Percentiles rank a stretch among this genome's conserved stretches.
These are phyloP conservation scores for Abrostola triplasia DNA, from an alignment of 2,888 invertebrate genomes.

Conservation along the genomic window DNA sequence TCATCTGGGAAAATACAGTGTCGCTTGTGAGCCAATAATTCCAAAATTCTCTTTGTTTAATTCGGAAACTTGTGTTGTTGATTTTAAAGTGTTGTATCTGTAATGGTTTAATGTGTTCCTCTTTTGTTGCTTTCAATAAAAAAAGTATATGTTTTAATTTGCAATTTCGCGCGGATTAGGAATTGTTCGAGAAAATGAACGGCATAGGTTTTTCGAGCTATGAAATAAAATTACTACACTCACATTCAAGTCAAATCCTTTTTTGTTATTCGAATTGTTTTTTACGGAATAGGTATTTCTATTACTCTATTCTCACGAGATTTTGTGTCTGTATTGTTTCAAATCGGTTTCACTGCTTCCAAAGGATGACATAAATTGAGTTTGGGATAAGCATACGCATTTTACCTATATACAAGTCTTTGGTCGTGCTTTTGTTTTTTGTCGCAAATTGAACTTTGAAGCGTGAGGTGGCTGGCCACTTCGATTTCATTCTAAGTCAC, in stretches of 20 bases:
- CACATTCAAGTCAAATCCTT: slow-evolving; percentile 6
- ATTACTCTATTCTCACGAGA: slow-evolving; percentile 7
- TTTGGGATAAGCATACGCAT: slow-evolving; percentile 2
- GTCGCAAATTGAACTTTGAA: no score
- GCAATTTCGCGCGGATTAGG: no score
- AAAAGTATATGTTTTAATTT: no score
- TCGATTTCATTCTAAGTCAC: no score
- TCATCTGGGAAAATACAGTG: slow-evolving; percentile 40
- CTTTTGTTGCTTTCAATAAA: not conserved
- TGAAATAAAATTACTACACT: slow-evolving; percentile 10
- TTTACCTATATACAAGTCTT: not conserved
- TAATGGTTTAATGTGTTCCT: not conserved
- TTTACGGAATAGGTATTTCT: slow-evolving; percentile 29
- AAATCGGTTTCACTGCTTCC: not conserved
- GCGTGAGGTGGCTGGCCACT: no score
- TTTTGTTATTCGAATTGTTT: slow-evolving; percentile 37
- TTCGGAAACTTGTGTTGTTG: not conserved
- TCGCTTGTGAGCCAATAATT: slow-evolving; percentile 21
- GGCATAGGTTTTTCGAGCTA: slow-evolving; percentile 2
- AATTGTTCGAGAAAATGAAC: not conserved
- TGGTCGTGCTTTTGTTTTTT: not conserved
- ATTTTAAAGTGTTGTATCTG: not conserved
- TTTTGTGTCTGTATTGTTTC: slow-evolving; percentile 8
- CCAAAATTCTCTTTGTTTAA: slow-evolving; percentile 7
- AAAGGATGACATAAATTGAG: not conserved